Evolutionary conservation across 23 tunicate species (phyloP), one percentile per base, ranked within the genome.

Genomic region (Trididemnum clinides): DNA sequence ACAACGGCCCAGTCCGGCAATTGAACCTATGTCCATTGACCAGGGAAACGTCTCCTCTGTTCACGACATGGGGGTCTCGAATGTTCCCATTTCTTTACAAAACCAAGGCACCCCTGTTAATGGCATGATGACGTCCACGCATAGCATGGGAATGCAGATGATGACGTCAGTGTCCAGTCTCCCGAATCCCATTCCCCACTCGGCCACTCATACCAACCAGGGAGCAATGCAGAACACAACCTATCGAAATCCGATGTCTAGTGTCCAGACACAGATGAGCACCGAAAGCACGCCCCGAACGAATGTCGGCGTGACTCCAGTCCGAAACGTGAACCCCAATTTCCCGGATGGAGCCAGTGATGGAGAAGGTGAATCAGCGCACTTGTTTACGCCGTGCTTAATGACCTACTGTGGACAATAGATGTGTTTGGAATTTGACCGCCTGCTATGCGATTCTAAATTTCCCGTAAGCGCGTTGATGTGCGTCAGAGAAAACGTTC

Each of bases 281-380:
- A 37, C 75, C 19, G 75, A 31, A 10, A 37, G 75, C 6, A 31
- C 37, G 19, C 75, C 75, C 37, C 75, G 75, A 3, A 29, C 75
- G 25, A 66, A 32, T 32, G 75, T 66, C 25, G 75, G 75, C 3
- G 75, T 66, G 6, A 66, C 75, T 23, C 75, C 75, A 5, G 75
- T 66, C n/a, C 75, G 75, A 30, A 26, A 26, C 6, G 27, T 59
- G 5, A 44, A 44, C 54, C 10, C 10, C 54, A 66, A 66, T 32
- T 66, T 66, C n/a, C 75, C 10, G 37, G 37, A 66, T 28, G 75
- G 37, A 2, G 37, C 37, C 36, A 37, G n/a, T 6, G 75, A 66
- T 2, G 75, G 18, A 66, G 37, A 66, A 66, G 37, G 75, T 66
- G 7, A 3, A n/a, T n/a, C n/a, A n/a, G n/a, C n/a, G n/a, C n/a